phyloP scores from a whole-genome alignment of 2,113 vertebrate genomes.

The Ahaetulla prasina region DNA sequence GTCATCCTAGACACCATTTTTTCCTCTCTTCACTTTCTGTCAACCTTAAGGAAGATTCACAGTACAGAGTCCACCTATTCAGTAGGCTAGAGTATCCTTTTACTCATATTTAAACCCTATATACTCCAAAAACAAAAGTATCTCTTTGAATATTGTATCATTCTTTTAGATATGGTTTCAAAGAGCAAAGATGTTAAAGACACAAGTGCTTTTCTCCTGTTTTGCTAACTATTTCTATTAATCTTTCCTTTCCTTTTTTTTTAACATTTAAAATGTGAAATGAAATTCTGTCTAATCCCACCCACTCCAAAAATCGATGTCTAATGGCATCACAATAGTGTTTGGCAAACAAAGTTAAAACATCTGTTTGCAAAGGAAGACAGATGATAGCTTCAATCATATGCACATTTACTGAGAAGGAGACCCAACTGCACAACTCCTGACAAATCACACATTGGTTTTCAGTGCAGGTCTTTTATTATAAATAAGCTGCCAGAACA shows the following conservation, averaged over 20 bases:
- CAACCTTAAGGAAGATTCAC: slow-evolving; percentile 54
- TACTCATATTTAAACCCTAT: slow-evolving; percentile 40
- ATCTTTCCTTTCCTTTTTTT: slow-evolving; percentile 33
- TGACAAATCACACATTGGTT: slow-evolving; percentile 7
- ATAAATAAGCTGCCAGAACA: slow-evolving; percentile 3
- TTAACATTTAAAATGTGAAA: slow-evolving; percentile 25
- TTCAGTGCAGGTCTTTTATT: background rate
- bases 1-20: slow-evolving; percentile 38
- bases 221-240: slow-evolving; percentile 28
- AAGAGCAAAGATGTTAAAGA: slow-evolving; percentile 18
- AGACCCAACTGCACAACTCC: background rate
- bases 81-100: slow-evolving; percentile 41
- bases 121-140: slow-evolving; percentile 31
- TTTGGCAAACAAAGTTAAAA: slow-evolving; percentile 46
- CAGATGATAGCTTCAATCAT: slow-evolving; percentile 26
- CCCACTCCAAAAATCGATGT: slow-evolving; percentile 7
- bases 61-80: slow-evolving; percentile 60
- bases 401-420: slow-evolving; percentile 42
- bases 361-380: slow-evolving; percentile 34
- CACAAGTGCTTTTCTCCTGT: slow-evolving; percentile 13
- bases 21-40: slow-evolving; percentile 52
- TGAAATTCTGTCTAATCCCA: slow-evolving; percentile 16
- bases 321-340: slow-evolving; percentile 41
- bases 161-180: slow-evolving; percentile 47
- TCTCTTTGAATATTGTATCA: slow-evolving; percentile 35